Evolutionary conservation across 2,888 invertebrate genomes (phyloP).

Genomic region (Germaria angustata): DNA sequence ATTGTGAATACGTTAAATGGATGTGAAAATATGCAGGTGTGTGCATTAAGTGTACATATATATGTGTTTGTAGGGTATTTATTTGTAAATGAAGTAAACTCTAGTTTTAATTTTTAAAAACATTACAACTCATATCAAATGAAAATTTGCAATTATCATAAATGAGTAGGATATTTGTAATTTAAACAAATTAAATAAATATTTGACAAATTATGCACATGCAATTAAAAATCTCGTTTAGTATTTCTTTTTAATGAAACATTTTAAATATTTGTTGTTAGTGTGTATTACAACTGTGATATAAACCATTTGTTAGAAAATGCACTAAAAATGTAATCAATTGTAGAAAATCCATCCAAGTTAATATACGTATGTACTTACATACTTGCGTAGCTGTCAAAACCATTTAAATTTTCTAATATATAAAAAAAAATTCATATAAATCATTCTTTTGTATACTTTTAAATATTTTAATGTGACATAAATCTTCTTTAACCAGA

Average conservation of each 20-base stretch:
- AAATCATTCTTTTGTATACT: too few relatives aligned
- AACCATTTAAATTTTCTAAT: too few relatives aligned
- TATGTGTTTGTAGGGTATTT: not conserved
- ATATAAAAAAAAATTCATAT: too few relatives aligned
- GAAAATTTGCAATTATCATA: conserved; percentile 33
- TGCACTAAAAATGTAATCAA: too few relatives aligned
- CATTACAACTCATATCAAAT: not conserved
- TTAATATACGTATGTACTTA: too few relatives aligned
- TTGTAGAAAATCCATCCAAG: too few relatives aligned
- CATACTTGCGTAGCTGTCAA: too few relatives aligned
- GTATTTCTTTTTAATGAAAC: not conserved
- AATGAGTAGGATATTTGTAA: conserved; percentile 2
- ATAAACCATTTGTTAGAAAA: too few relatives aligned
- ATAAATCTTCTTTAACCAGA: too few relatives aligned
- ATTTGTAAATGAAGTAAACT: not conserved
- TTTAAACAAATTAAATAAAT: conserved; percentile 10
- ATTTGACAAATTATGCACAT: not conserved
- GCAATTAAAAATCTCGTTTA: not conserved
- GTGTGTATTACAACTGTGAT: too few relatives aligned
- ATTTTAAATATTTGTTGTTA: too few relatives aligned
- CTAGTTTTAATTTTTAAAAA: conserved; percentile 23
- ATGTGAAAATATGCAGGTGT: not conserved
- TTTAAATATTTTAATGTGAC: too few relatives aligned
- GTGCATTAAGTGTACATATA: not conserved
- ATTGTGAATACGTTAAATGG: not conserved